These are phyloP conservation scores for Holothuria scabra DNA, from an alignment of 53 echinoderm and acorn worm species.

Conservation along the genomic window DNA sequence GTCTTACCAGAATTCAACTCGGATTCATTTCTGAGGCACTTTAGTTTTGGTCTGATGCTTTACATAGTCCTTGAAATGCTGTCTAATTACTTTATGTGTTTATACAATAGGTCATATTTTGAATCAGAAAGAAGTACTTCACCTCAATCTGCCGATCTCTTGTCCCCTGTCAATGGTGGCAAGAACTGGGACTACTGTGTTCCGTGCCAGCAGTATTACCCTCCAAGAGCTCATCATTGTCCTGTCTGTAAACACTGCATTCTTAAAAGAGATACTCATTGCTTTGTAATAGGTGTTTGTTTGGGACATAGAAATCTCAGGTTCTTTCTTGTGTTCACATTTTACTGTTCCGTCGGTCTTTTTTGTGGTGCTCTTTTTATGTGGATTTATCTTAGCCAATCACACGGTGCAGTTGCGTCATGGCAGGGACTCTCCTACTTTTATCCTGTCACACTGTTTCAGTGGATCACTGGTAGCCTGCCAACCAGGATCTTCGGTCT, in stretches of 20 bases:
- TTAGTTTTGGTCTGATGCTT: slow-evolving; percentile 49
- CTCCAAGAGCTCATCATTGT: slow-evolving; percentile 87
- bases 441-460: slow-evolving; percentile 63
- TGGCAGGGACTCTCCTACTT: slow-evolving; percentile 59
- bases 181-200: slow-evolving; percentile 93
- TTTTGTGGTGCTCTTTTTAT: slow-evolving; percentile 55
- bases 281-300: slow-evolving; percentile 83
- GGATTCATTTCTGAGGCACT: slow-evolving; percentile 28
- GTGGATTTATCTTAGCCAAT: slow-evolving; percentile 58
- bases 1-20: slow-evolving; percentile 58
- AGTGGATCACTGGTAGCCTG: slow-evolving; percentile 66
- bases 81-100: slow-evolving; percentile 70
- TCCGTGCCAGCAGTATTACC: slow-evolving; percentile 88
- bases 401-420: slow-evolving; percentile 65
- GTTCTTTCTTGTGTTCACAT: slow-evolving; percentile 76
- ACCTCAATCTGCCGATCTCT: background rate
- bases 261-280: slow-evolving; percentile 83
- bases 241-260: slow-evolving; percentile 74
- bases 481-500: slow-evolving; percentile 16
- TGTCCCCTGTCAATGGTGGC: slow-evolving; percentile 52
- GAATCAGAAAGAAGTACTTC: slow-evolving; percentile 13
- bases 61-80: slow-evolving; percentile 58
- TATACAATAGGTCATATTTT: slow-evolving; percentile 59
- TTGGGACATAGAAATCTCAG: slow-evolving; percentile 78
- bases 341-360: slow-evolving; percentile 64